These are phyloP conservation scores for Nasonia oneida DNA, from an alignment of 2,888 invertebrate species.

Conservation along the genomic window DNA sequence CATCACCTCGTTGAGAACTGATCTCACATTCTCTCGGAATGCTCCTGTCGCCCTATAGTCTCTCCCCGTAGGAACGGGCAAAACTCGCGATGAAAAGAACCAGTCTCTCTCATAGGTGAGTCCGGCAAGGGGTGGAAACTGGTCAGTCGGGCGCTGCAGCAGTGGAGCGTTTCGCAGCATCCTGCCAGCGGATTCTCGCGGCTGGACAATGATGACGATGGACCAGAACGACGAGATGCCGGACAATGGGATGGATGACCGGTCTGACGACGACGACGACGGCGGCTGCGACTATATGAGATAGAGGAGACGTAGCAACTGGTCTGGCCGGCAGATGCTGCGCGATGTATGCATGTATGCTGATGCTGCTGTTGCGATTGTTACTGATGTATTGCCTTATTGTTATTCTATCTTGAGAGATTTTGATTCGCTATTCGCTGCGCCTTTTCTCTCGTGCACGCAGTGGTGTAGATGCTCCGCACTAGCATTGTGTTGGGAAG, in stretches of 20 bases:
- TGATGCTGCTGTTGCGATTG: not conserved
- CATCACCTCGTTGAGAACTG: slow-evolving; percentile 40
- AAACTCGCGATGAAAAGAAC: slow-evolving; percentile 58
- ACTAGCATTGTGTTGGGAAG: not conserved
- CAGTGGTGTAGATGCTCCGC: not conserved
- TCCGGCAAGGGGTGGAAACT: slow-evolving; percentile 52
- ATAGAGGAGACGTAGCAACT: slow-evolving; percentile 75
- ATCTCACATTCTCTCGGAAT: slow-evolving; percentile 26
- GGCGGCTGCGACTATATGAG: slow-evolving; percentile 57
- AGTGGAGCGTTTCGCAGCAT: slow-evolving; percentile 46
- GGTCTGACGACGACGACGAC: slow-evolving; percentile 71
- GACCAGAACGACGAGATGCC: slow-evolving; percentile 35
- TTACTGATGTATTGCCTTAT: not conserved
- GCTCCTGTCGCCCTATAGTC: slow-evolving; percentile 5
- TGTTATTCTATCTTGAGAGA: slow-evolving; percentile 32
- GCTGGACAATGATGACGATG: slow-evolving; percentile 70
- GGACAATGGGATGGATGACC: slow-evolving; percentile 65
- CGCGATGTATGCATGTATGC: not conserved
- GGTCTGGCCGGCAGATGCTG: slow-evolving; percentile 77
- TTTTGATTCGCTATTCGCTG: not conserved
- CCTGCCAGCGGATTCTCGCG: slow-evolving; percentile 46
- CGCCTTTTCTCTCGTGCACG: not conserved
- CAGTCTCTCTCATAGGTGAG: slow-evolving; percentile 66
- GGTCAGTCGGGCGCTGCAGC: slow-evolving; percentile 48
- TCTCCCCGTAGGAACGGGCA: not conserved